Evolutionary conservation across 2,888 invertebrate genomes (phyloP), one percentile per base, ranked within the genome.

Genomic region (Mesochorus sp.): DNA sequence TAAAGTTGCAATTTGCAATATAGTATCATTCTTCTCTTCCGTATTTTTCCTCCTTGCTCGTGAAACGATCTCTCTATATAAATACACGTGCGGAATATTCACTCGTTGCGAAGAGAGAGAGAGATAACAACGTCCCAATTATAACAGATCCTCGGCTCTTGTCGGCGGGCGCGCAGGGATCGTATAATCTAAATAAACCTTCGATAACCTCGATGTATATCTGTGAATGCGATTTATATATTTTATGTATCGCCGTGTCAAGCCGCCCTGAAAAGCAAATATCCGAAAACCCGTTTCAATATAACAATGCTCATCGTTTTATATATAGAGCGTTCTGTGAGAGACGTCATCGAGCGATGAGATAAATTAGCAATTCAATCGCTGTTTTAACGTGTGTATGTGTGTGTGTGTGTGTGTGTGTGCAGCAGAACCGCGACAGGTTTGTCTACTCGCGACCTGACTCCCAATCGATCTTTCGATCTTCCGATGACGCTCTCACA

Each of bases 341-440:
- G 42, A 47, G 31, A 73, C 73, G 67, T 57, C 59, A 66, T 77
- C 61, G 55, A 64, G 61, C 37, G 76, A 80, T 61, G 74, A 74
- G 66, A 37, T 61, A 51, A 71, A 76, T 76, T 76, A 78, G 74
- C 70, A 74, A 70, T 67, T 74, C 64, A 70, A 74, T 59, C 64
- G 62, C n/a, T n/a, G 70, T 70, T 55, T 34, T 64, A 44, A 68
- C 28, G 44, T 31, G 67, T 55, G 28, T n/a, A n/a, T n/a, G n/a
- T n/a, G n/a, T n/a, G n/a, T n/a, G n/a, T n/a, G n/a, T n/a, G n/a
- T n/a, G n/a, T n/a, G n/a, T n/a, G n/a, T n/a, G n/a, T n/a, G n/a
- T n/a, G n/a, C n/a, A n/a, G n/a, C 57, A 64, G 71, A 28, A 49
- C 24, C 19, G 17, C 19, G 67, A 57, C 37, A 44, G 26, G 59